phyloP scores from a whole-genome alignment of 2,888 invertebrate genomes.

The Megalurothrips usitatus region DNA sequence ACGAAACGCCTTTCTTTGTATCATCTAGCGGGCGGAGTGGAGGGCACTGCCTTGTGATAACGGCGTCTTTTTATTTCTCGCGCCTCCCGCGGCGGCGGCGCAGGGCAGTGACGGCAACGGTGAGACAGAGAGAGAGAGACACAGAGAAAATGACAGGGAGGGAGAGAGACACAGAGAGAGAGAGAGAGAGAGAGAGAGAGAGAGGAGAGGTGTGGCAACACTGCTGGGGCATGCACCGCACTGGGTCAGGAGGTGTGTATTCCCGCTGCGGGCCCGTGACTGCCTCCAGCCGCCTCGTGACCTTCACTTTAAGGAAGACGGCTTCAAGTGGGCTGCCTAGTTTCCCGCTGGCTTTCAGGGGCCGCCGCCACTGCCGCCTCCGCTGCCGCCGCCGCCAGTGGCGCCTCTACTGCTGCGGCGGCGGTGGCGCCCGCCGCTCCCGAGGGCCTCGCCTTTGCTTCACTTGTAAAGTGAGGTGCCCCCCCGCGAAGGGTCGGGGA shows the following conservation, averaged over 20 bases:
- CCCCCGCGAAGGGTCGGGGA: not conserved
- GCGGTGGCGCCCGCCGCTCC: not conserved
- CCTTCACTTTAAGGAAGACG: not conserved
- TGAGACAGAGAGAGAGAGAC: not conserved
- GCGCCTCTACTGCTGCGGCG: too few relatives aligned
- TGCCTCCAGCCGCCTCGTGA: not conserved
- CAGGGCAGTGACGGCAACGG: not conserved
- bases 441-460: too few relatives aligned
- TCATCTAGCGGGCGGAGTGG: not conserved
- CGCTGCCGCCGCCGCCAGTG: too few relatives aligned
- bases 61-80: conserved; percentile 14
- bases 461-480: not conserved
- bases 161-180: not conserved
- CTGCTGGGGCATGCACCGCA: not conserved
- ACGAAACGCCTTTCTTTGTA: conserved; percentile 18
- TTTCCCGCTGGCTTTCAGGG: not conserved
- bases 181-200: not conserved
- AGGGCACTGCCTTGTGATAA: conserved; percentile 25
- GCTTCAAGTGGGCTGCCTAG: not conserved
- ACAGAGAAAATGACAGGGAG: not conserved
- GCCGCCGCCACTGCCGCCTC: not conserved
- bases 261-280: not conserved
- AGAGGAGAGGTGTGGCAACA: not conserved
- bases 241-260: not conserved
- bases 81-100: not conserved